Evolutionary conservation across 1,140 invertebrate genomes (phyloP).

Genomic region (Macrostomum lignano): DNA sequence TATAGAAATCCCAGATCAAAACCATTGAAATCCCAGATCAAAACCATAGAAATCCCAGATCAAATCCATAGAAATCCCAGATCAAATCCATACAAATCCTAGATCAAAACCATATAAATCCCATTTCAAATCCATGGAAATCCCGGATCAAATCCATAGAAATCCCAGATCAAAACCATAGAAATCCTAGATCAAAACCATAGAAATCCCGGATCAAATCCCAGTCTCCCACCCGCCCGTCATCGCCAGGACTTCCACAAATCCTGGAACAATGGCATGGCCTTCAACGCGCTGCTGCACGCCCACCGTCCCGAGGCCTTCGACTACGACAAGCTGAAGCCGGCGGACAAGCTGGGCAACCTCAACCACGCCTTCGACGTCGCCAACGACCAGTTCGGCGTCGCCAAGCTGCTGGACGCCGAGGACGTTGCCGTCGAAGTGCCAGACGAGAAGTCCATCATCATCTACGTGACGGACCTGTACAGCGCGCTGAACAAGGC

Average conservation of each 20-base stretch:
- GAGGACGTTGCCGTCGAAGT: constrained; percentile 95
- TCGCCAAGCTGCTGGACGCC: constrained; percentile 82
- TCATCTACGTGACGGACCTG: constrained; percentile 96
- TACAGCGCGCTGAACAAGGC: constrained; percentile 99
- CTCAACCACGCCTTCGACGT: constrained; percentile 90
- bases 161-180: no score
- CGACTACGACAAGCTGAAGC: constrained; percentile 43
- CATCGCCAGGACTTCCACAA: constrained; percentile 45
- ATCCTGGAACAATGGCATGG: constrained; percentile 93
- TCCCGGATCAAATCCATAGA: no score
- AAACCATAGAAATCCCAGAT: no score
- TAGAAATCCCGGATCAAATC: no score
- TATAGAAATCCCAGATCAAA: no score
- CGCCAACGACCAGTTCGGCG: constrained; percentile 79
- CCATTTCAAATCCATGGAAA: no score
- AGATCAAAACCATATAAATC: no score
- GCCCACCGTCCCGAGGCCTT: constrained; percentile 40
- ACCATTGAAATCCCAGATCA: no score
- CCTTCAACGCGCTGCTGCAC: constrained; percentile 97
- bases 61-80: no score
- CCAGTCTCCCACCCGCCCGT: no score
- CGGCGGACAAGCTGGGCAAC: constrained; percentile 60
- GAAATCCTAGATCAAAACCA: no score
- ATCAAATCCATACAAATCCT: no score
- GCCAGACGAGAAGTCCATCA: constrained; percentile 97